phyloP scores from a whole-genome alignment of 2,888 invertebrate genomes.

The Podotricha telesiphe region DNA sequence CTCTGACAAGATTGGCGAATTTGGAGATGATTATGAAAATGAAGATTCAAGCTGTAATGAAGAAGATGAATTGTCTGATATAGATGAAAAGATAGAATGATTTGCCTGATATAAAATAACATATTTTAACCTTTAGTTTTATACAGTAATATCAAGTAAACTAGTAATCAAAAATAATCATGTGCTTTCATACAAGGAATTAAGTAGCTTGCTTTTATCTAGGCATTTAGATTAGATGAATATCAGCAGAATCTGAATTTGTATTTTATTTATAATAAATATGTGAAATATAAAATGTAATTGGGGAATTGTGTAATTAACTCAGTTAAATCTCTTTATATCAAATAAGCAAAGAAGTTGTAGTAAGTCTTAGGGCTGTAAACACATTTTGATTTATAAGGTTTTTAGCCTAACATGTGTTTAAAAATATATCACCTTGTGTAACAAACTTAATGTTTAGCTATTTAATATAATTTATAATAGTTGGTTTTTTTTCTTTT shows the following conservation, averaged over 20 bases:
- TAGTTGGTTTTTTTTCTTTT: background rate
- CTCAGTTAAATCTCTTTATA: background rate
- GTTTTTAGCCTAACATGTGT: too few relatives aligned
- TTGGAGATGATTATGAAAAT: constrained; percentile 70
- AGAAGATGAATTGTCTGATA: constrained; percentile 87
- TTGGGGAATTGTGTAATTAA: background rate
- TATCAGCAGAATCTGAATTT: constrained; percentile 22
- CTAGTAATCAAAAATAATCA: constrained; percentile 19
- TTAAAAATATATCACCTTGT: too few relatives aligned
- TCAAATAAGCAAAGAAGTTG: background rate
- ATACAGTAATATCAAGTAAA: constrained; percentile 45
- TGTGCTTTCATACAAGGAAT: constrained; percentile 31
- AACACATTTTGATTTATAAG: too few relatives aligned
- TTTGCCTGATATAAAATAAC: constrained; percentile 86
- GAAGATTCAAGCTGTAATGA: constrained; percentile 89
- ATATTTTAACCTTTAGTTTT: constrained; percentile 3
- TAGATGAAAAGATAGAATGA: constrained; percentile 65
- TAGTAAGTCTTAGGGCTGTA: too few relatives aligned
- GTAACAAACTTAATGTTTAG: too few relatives aligned
- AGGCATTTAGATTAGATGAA: constrained; percentile 15
- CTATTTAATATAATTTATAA: too few relatives aligned
- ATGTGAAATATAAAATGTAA: background rate
- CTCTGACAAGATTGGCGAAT: constrained; percentile 62
- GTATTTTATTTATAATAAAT: constrained; percentile 3
- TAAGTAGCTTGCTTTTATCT: constrained; percentile 20